Conservation (phyloP, 2,797 vertebrate genomes). For the Emys orbicularis region DNA sequence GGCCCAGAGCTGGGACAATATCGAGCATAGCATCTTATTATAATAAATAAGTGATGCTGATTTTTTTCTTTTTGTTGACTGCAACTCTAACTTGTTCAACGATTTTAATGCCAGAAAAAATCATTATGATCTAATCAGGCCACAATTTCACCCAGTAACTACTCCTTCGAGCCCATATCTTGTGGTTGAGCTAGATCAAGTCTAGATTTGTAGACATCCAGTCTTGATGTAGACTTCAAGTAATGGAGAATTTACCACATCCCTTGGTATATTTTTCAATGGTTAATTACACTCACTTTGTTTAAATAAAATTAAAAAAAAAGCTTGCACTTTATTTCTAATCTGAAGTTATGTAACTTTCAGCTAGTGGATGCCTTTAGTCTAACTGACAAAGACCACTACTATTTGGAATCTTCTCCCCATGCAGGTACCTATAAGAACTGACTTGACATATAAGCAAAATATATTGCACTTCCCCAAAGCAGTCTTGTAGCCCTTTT, state of each 20-base stretch:
- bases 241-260: background rate
- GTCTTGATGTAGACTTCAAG: background rate
- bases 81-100: background rate
- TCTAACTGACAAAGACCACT: background rate
- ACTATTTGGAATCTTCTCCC: background rate
- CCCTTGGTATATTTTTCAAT: background rate
- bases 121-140: background rate
- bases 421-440: background rate
- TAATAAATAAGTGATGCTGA: background rate
- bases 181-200: background rate
- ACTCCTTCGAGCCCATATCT: background rate
- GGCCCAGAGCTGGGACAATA: background rate
- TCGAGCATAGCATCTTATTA: background rate
- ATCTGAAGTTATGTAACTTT: background rate
- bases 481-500: background rate
- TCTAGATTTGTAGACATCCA: background rate
- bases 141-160: background rate
- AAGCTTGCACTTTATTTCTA: background rate
- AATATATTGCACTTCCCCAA: background rate
- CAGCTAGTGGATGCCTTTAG: background rate
- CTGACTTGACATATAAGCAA: background rate
- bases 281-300: background rate
- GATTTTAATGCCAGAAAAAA: background rate
- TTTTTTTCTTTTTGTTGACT: background rate
- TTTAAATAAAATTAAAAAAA: background rate